Base-by-base conservation (phyloP, 2,888 invertebrate species). In the Drosophila quasianomalipes region DNA sequence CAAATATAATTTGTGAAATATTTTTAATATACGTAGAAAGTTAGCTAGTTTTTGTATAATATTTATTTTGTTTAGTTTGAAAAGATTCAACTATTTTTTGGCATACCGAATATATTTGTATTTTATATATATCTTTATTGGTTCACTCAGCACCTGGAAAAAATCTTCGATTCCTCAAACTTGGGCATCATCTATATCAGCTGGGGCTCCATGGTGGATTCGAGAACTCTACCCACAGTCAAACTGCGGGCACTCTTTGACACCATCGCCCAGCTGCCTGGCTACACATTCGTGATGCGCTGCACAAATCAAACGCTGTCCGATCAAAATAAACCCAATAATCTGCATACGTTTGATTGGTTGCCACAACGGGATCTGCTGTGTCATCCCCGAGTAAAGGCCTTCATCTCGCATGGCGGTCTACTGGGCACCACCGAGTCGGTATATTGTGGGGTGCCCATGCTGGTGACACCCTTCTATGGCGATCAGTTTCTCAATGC, bases 371-470 rank as follows among this genome's bases (percentile, higher is more conserved):
- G 94, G 65, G 96, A 96, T 85, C 94, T 96, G 68, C 92, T 97
- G 53, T 95, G 96, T 95, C 96, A 96, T 89, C 95, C 95, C 0
- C 96, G 95, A 74, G 94, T 96, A 0, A 93, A 95, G 66, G 95
- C 95, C 0, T 96, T 96, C 88, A 94, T 96, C 37, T 95, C 95
- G 0, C 97, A 97, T 89, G 96, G 96, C 0, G 97, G 96, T 1
- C 94, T 96, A 89, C 93, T 96, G 65, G 96, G 96, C 55, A 91
- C 95, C 10, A 95, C 95, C 0, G 96, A 96, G 87, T 94, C 95
- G 0, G 94, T 95, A 2, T 94, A 95, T 80, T 94, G 95, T 74
- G 96, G 95, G 0, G 95, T 96, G 2, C 96, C 96, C 0, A 94
- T 96, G 89, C 86, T 96, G 22, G 93, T 95, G 5, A 94, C 96